A percentile compares a stretch with the other conserved stretches of the same genome.
Conservation (phyloP, 1,140 invertebrate species). For the Aradophagus sp. region DNA sequence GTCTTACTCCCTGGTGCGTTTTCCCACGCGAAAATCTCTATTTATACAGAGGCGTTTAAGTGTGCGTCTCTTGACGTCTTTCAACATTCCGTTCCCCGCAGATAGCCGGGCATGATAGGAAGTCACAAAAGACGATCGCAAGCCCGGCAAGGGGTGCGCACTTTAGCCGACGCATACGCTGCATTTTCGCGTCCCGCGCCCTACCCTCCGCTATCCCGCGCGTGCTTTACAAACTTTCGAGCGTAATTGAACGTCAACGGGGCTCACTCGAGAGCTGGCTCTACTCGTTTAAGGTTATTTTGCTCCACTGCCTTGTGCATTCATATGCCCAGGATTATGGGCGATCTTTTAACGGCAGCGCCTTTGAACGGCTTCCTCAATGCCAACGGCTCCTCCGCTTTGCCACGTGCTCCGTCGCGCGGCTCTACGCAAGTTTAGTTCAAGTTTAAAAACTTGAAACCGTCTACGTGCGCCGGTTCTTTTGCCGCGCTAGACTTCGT, state of each 20-base stretch:
- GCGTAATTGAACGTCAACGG: constrained; percentile 68
- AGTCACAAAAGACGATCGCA: constrained; percentile 63
- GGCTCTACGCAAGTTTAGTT: constrained; percentile 29
- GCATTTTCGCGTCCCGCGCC: constrained; percentile 21
- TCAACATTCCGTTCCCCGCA: constrained; percentile 37
- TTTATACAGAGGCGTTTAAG: constrained; percentile 13
- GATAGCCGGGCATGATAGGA: constrained; percentile 67
- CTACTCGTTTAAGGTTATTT: constrained; percentile 62
- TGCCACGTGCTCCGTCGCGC: neutral
- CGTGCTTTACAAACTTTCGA: constrained; percentile 63
- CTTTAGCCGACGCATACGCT: constrained; percentile 30
- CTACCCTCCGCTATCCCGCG: constrained; percentile 30
- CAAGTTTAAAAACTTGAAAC: constrained; percentile 7
- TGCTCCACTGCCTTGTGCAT: constrained; percentile 37
- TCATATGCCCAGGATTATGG: constrained; percentile 36
- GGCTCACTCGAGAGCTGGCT: constrained; percentile 44
- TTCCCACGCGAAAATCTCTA: no score
- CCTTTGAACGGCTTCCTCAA: no score
- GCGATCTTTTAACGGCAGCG: constrained; percentile 21
- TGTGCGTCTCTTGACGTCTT: constrained; percentile 36
- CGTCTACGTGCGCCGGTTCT: neutral
- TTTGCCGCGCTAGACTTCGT: neutral
- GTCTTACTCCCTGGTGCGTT: no score
- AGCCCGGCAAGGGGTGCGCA: constrained; percentile 42
- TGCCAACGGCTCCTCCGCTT: no score